Conservation (phyloP, 1,140 invertebrate species). For the Pteromalus puparum region DNA sequence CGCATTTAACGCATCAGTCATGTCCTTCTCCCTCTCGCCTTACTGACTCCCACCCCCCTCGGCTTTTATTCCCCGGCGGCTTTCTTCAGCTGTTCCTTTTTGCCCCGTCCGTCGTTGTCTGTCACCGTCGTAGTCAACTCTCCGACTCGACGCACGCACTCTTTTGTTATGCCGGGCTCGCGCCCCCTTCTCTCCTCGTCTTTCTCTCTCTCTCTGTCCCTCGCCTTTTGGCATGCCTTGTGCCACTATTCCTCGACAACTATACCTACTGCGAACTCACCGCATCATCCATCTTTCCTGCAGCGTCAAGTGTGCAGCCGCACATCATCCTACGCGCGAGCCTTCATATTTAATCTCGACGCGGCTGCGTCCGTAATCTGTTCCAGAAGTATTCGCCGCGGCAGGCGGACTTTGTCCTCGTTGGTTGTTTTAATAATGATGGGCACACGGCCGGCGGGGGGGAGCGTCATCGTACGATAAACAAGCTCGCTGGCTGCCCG, state of each 20-base stretch:
- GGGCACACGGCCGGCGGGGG: not conserved
- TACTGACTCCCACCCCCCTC: not conserved
- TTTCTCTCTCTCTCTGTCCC: not conserved
- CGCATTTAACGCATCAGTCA: conserved; percentile 42
- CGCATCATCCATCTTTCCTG: no score
- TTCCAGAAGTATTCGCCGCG: conserved; percentile 17
- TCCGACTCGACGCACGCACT: not conserved
- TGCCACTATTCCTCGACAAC: no score
- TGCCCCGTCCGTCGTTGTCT: not conserved
- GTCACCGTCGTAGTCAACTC: conserved; percentile 25
- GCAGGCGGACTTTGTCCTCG: not conserved
- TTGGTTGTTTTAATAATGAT: conserved; percentile 40
- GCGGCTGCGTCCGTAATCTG: no score
- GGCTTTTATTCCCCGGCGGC: not conserved
- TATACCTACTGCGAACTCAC: no score
- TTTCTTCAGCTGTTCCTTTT: not conserved
- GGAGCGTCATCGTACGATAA: conserved; percentile 38
- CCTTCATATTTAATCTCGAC: no score
- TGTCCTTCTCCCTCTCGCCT: conserved; percentile 7
- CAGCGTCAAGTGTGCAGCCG: no score
- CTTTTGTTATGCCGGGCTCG: conserved; percentile 30
- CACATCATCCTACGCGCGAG: no score
- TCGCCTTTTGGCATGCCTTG: no score
- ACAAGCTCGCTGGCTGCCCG: not conserved
- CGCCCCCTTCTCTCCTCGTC: no score